Evolutionary conservation across 2,113 vertebrate genomes (phyloP).

Genomic region (Corythaixoides concolor): DNA sequence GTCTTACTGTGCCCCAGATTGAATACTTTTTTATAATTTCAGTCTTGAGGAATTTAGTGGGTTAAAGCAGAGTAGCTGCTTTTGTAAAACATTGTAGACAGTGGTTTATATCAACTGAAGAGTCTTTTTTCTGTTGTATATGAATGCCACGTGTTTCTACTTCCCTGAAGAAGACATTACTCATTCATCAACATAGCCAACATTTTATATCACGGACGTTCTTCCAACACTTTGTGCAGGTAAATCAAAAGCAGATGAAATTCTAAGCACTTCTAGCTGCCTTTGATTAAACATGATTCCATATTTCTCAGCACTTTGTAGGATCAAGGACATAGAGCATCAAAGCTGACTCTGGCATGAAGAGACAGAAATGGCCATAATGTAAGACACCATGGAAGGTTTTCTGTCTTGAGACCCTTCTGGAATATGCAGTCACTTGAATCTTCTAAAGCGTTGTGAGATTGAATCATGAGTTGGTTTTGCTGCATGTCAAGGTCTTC

Average conservation of each 20-base stretch:
- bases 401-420: background rate
- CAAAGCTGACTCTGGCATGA: background rate
- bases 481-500: background rate
- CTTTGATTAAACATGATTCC: background rate
- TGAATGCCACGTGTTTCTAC: background rate
- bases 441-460: background rate
- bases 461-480: background rate
- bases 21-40: background rate
- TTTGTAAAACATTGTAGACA: background rate
- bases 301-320: background rate
- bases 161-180: background rate
- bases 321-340: background rate
- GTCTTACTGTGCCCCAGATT: background rate
- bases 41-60: background rate
- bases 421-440: background rate
- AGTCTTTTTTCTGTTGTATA: background rate
- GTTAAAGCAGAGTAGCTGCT: background rate
- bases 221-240: background rate
- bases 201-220: background rate
- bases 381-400: background rate
- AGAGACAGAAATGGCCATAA: background rate
- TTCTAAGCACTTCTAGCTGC: background rate
- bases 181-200: background rate
- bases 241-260: background rate
- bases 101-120: background rate